A percentile compares a stretch with the other conserved stretches of the same genome.
Conservation (phyloP, 2,797 vertebrate genomes). For the Masticophis lateralis region DNA sequence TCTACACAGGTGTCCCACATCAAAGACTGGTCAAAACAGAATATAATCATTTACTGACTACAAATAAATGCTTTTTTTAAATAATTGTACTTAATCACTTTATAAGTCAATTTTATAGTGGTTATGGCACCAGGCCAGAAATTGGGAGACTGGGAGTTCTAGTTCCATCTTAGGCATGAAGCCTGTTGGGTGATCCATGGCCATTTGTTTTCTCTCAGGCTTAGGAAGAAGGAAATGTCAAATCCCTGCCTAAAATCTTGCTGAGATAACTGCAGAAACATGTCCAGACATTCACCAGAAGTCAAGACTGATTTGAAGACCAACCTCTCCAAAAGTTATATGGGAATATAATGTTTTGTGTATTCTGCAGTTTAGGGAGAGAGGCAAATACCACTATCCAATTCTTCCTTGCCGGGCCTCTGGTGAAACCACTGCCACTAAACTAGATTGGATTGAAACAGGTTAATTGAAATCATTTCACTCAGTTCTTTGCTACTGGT, state of each 20-base stretch:
- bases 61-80: background rate
- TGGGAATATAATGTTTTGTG: background rate
- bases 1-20: background rate
- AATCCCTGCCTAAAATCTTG: background rate
- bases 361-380: background rate
- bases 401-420: background rate
- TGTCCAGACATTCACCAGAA: background rate
- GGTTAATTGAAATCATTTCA: background rate
- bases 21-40: background rate
- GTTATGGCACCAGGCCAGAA: background rate
- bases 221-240: background rate
- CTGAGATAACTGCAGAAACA: background rate
- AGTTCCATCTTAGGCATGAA: background rate
- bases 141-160: background rate
- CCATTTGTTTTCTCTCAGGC: background rate
- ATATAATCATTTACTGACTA: background rate
- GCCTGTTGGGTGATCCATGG: background rate
- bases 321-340: background rate
- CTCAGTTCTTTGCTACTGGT: background rate
- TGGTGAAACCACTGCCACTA: background rate
- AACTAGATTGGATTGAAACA: background rate
- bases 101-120: background rate
- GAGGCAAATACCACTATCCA: background rate
- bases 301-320: background rate
- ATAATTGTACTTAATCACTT: background rate